Base-by-base conservation (phyloP, 2,797 vertebrate genomes). In the Arrhamphus sclerolepis region DNA sequence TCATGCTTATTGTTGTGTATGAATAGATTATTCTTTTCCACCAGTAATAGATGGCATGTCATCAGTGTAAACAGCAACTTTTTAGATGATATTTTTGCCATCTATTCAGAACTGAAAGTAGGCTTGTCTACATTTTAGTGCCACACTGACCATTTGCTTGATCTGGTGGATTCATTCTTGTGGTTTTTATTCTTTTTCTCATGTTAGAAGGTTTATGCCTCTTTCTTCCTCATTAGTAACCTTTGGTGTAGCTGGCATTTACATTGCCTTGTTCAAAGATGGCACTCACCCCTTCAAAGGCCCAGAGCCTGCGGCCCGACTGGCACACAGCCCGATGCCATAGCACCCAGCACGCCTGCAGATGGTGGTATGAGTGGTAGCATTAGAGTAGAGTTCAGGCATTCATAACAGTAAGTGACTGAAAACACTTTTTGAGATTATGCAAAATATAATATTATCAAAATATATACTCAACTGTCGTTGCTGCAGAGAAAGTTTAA, bases 241-340 rank as follows among this genome's bases (percentile, higher is more conserved):
- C 71, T 57, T 21, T 66, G 72, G 75, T 88, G 60, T 89, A 80
- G 81, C 70, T 62, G 80, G 83, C 93, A 95, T 95, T 87, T 82
- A 85, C 91, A 93, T 95, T 94, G 87, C 92, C 95, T 93, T 93
- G 94, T 96, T 95, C 93, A 96, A 97, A 98, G 96, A 98, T 98
- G 97, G 96, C 94, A 95, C 93, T 97, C 97, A 95, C 96, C 96
- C 96, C 96, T 98, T 98, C 95, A 97, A 98, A 94, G 96, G 91
- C 96, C 95, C 91, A 89, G 95, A 98, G 96, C 95, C 95, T 98
- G 97, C 95, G 95, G 95, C 96, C 96, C 93, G 89, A 92, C 92
- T 89, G 89, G 95, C 95, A 97, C 96, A 97, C 96, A 97, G 97
- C 96, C 94, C 93, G 93, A 90, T 91, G 94, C 95, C 96, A 96